phyloP scores from a whole-genome alignment of 2,113 vertebrate genomes.

The Nannospalax galili region DNA sequence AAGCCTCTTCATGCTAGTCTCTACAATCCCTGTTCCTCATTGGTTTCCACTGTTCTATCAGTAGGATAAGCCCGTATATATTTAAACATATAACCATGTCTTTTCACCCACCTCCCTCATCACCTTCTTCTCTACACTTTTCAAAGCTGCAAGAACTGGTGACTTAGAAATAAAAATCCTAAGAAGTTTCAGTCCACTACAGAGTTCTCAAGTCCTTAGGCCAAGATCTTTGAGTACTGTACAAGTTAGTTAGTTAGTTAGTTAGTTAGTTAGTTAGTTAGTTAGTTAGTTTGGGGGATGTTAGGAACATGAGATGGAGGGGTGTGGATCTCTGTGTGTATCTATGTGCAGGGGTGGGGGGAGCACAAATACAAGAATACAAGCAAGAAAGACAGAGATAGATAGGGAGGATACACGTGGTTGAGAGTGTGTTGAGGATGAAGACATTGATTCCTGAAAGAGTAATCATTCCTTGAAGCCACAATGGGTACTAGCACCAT shows the following conservation, averaged over 20 bases:
- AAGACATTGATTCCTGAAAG: neutral
- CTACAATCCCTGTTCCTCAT: too few relatives aligned
- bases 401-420: rapidly evolving
- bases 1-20: neutral
- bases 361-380: too few relatives aligned
- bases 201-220: neutral
- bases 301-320: neutral
- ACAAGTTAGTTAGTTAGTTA: neutral
- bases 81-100: neutral
- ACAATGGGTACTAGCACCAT: neutral
- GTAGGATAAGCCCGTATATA: neutral
- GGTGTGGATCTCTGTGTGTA: too few relatives aligned
- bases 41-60: neutral
- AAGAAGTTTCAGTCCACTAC: neutral
- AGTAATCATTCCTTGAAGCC: neutral
- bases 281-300: neutral
- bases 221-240: neutral
- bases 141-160: slow-evolving; percentile 28
- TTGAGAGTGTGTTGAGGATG: neutral
- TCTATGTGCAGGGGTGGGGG: neutral
- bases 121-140: neutral
- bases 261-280: too few relatives aligned
- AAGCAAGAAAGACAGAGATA: too few relatives aligned
- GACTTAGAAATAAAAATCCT: neutral
- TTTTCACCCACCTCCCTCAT: neutral